Conservation (phyloP, 2,113 vertebrate species). For the Rhinoptilus africanus region DNA sequence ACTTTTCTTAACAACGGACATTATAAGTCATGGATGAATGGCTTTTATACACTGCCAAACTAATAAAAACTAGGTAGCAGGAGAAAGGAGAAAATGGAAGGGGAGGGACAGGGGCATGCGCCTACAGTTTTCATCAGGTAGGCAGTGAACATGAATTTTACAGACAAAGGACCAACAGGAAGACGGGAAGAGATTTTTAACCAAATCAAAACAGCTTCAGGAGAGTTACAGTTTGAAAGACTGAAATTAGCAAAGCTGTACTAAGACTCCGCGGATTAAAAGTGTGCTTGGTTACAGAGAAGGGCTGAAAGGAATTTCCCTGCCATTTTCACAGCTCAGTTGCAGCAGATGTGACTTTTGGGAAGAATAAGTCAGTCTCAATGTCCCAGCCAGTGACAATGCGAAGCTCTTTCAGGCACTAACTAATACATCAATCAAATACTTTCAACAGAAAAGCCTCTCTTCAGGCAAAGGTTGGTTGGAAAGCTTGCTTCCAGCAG, state of each 20-base stretch:
- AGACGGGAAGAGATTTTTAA: background rate
- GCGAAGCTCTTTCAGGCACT: background rate
- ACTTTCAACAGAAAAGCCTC: background rate
- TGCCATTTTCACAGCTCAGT: background rate
- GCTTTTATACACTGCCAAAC: background rate
- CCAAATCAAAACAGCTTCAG: background rate
- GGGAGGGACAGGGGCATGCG: background rate
- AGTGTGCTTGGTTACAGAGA: background rate
- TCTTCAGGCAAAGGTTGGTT: background rate
- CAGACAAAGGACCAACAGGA: background rate
- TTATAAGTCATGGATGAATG: background rate
- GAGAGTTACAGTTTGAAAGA: background rate
- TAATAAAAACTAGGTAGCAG: background rate
- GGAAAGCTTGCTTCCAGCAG: background rate
- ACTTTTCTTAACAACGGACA: background rate
- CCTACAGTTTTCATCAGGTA: background rate
- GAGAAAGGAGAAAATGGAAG: background rate
- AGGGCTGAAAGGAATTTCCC: background rate
- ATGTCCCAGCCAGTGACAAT: background rate
- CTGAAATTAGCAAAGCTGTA: background rate
- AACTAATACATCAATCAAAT: background rate
- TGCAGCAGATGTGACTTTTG: background rate
- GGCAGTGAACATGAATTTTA: background rate
- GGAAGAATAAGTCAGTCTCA: background rate
- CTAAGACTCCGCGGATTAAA: background rate